Percentiles rank a stretch among this genome's conserved stretches.
These are phyloP conservation scores for Eueides isabella DNA, from an alignment of 1,140 invertebrate genomes.

Conservation along the genomic window DNA sequence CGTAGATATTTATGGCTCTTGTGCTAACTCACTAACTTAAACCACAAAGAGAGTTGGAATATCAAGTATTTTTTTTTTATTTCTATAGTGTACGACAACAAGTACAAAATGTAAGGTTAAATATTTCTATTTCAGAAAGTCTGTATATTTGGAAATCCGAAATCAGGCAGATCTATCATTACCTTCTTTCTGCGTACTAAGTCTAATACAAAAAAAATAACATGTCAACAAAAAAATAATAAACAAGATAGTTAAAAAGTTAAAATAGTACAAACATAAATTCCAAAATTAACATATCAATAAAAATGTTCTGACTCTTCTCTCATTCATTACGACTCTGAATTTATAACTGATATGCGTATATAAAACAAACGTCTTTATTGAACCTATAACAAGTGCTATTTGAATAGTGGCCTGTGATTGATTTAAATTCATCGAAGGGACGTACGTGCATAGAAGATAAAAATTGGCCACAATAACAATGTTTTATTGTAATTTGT, in stretches of 20 bases:
- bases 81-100: no score
- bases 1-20: no score
- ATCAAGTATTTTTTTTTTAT: no score
- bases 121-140: no score
- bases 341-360: constrained; percentile 26
- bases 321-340: constrained; percentile 13
- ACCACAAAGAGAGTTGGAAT: no score
- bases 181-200: no score
- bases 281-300: constrained; percentile 15
- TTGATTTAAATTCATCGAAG: constrained; percentile 34
- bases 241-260: neutral
- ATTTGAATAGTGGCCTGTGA: constrained; percentile 29
- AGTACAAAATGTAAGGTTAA: no score
- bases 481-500: constrained; percentile 3
- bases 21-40: no score
- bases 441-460: constrained; percentile 22
- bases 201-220: no score
- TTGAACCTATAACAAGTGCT: constrained; percentile 17
- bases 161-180: no score
- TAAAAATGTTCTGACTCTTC: constrained; percentile 11
- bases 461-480: neutral
- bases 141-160: no score
- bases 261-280: neutral
- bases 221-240: neutral
- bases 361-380: constrained; percentile 33